Conservation (phyloP, 2,113 vertebrate genomes). For the Channa argus region DNA sequence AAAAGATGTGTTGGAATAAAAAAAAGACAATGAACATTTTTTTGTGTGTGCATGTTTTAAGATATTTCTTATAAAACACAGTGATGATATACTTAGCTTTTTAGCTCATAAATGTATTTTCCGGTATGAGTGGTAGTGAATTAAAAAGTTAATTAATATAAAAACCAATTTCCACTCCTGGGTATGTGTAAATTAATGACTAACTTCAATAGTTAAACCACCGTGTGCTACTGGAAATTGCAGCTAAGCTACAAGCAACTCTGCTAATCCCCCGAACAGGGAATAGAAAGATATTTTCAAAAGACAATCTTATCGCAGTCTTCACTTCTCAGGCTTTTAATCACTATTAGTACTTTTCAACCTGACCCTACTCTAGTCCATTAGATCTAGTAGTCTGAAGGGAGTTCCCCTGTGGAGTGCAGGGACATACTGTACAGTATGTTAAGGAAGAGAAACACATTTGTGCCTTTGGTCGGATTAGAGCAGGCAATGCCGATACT, state of each 20-base stretch:
- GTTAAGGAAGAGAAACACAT: conserved; percentile 50
- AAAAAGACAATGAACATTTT: too few relatives aligned
- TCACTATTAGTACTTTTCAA: neutral
- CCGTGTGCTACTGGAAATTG: conserved; percentile 34
- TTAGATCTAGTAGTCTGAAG: neutral
- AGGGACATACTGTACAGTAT: conserved; percentile 20
- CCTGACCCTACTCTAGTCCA: neutral
- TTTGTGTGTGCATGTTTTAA: neutral
- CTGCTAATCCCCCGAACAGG: conserved; percentile 23
- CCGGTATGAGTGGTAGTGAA: conserved; percentile 2
- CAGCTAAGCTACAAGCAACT: conserved; percentile 21
- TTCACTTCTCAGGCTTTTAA: conserved; percentile 7
- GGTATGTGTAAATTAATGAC: conserved; percentile 48
- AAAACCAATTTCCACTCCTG: conserved; percentile 31
- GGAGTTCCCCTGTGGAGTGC: conserved; percentile 2
- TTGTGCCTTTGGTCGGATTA: conserved; percentile 37
- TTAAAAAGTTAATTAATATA: conserved; percentile 40
- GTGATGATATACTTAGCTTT: neutral
- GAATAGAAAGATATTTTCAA: neutral
- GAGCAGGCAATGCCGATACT: conserved; percentile 21
- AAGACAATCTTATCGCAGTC: conserved; percentile 20
- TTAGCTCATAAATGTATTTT: conserved; percentile 2
- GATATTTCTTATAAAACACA: neutral
- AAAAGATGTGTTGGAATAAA: too few relatives aligned
- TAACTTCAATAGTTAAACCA: conserved; percentile 46